Conservation (phyloP, 2,888 invertebrate genomes). For the Teleiodes luculella region DNA sequence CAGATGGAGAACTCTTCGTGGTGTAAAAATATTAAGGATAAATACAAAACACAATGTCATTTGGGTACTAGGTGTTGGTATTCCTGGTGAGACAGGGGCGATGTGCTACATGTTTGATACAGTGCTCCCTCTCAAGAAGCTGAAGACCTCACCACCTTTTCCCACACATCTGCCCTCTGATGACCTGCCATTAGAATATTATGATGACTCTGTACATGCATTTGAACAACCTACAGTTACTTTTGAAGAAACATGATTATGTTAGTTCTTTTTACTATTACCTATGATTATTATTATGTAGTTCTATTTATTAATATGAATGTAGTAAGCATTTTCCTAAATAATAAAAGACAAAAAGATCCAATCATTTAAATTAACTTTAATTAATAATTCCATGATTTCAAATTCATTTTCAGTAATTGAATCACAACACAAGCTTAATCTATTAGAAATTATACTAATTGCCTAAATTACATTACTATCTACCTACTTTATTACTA, state of each 20-base stretch:
- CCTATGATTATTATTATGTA: conserved; percentile 1
- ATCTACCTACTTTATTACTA: background rate
- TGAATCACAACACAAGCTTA: conserved; percentile 8
- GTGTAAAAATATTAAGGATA: conserved; percentile 91
- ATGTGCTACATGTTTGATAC: conserved; percentile 91
- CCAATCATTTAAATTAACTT: conserved; percentile 11
- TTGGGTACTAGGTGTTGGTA: conserved; percentile 88
- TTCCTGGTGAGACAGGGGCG: conserved; percentile 90
- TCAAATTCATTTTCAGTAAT: conserved; percentile 11
- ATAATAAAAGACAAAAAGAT: background rate
- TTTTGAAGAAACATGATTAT: conserved; percentile 64
- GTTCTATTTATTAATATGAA: background rate
- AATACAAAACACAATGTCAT: conserved; percentile 96
- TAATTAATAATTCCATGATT: conserved; percentile 21
- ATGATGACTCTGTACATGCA: conserved; percentile 85
- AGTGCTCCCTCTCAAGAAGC: conserved; percentile 80
- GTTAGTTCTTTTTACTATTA: background rate
- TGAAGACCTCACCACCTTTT: conserved; percentile 82
- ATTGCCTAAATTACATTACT: background rate
- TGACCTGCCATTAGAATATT: conserved; percentile 84
- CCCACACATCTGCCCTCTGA: conserved; percentile 86
- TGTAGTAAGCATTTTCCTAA: background rate
- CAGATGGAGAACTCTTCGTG: conserved; percentile 79
- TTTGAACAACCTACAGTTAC: conserved; percentile 85
- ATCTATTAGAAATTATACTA: background rate